A percentile compares a stretch with the other conserved stretches of the same genome.
Conservation (phyloP, 2,113 vertebrate genomes). For the Phalacrocorax aristotelis region DNA sequence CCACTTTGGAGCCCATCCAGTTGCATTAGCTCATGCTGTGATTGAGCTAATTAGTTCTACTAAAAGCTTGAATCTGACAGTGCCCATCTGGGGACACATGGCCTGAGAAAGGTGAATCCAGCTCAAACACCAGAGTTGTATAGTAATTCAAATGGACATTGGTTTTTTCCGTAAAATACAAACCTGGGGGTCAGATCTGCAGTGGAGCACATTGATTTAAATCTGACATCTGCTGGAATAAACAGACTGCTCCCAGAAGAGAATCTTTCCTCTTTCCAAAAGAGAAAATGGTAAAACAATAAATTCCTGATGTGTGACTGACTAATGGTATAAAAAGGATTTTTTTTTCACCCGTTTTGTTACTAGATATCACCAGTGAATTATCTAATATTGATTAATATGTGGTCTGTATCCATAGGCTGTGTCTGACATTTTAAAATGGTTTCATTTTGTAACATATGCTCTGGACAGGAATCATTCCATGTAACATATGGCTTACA, state of each 20-base stretch:
- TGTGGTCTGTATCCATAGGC: neutral
- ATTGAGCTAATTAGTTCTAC: slow-evolving; percentile 55
- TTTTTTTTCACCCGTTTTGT: neutral
- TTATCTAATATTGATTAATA: neutral
- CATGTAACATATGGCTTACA: neutral
- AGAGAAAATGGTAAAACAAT: neutral
- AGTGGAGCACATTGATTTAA: neutral
- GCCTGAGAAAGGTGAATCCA: slow-evolving; percentile 29
- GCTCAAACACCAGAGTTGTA: neutral
- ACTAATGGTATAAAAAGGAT: neutral
- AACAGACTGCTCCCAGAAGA: neutral
- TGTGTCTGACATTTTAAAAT: neutral
- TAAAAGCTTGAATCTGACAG: slow-evolving; percentile 42
- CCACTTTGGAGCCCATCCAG: slow-evolving; percentile 47
- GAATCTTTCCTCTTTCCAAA: neutral
- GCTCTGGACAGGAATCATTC: neutral
- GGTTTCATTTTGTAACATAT: neutral
- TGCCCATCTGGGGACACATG: slow-evolving; percentile 8
- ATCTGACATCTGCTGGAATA: neutral
- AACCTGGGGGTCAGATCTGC: neutral
- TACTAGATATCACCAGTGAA: neutral
- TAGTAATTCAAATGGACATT: neutral
- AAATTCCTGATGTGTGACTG: neutral
- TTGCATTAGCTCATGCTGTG: slow-evolving; percentile 39
- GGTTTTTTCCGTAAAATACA: neutral